These are phyloP conservation scores for Eupithecia dodoneata DNA, from an alignment of 2,888 invertebrate genomes.

Conservation along the genomic window DNA sequence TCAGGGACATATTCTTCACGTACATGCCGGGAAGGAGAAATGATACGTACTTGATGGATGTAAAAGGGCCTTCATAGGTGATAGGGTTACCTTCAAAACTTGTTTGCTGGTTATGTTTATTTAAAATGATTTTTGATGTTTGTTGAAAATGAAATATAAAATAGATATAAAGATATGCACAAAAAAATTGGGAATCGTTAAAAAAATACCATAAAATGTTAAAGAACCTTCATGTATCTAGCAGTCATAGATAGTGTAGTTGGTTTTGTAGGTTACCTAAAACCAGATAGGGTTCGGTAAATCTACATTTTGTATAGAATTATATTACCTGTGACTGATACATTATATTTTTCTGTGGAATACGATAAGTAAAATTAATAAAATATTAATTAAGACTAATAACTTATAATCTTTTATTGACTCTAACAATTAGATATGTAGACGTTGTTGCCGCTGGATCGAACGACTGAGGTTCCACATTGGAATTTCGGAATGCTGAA, in stretches of 20 bases:
- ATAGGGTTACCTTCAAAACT: neutral
- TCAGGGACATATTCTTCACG: constrained; percentile 9
- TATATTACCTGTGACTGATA: neutral
- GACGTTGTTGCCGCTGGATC: too few relatives aligned
- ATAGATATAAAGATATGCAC: neutral
- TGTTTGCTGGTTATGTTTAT: neutral
- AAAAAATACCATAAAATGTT: neutral
- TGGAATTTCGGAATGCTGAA: too few relatives aligned
- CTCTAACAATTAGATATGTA: too few relatives aligned
- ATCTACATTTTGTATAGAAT: neutral
- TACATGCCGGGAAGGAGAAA: constrained; percentile 9
- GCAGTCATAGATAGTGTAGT: neutral
- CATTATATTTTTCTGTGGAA: neutral
- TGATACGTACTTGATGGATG: neutral
- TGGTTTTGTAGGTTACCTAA: neutral
- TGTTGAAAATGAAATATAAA: neutral
- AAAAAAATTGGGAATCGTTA: neutral
- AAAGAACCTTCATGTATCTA: neutral
- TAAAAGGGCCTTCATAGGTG: too few relatives aligned
- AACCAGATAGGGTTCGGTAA: neutral
- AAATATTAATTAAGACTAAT: neutral
- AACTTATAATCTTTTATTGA: neutral
- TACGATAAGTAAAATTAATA: neutral
- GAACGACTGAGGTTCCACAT: too few relatives aligned
- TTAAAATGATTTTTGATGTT: neutral